These are phyloP conservation scores for Erpobdella octoculata DNA, from an alignment of 2,888 invertebrate species.

Conservation along the genomic window DNA sequence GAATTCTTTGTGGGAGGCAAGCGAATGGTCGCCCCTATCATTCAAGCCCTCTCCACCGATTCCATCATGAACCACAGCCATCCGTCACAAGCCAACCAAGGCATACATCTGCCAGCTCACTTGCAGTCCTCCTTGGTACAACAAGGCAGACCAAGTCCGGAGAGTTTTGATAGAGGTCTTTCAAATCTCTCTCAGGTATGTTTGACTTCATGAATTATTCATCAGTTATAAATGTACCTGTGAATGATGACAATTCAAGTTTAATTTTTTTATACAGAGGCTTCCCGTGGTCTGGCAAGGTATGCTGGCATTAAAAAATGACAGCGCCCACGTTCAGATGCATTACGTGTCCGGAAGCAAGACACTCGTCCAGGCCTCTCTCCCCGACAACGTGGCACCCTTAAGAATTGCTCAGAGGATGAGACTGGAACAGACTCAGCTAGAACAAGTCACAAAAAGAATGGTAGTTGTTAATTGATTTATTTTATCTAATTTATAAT, in stretches of 20 bases:
- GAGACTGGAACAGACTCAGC: conserved; percentile 87
- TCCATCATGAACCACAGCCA: conserved; percentile 28
- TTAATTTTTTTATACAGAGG: conserved; percentile 57
- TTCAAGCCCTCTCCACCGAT: conserved; percentile 22
- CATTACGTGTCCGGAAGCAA: conserved; percentile 93
- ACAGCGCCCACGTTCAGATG: conserved; percentile 95
- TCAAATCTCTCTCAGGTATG: conserved; percentile 8
- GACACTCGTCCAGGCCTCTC: conserved; percentile 74
- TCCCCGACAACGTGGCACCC: conserved; percentile 58
- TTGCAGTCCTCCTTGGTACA: background rate
- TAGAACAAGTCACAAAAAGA: conserved; percentile 58
- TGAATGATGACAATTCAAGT: too few relatives aligned
- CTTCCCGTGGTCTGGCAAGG: conserved; percentile 98
- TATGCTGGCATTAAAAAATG: conserved; percentile 84
- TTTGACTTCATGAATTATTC: background rate
- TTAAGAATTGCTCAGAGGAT: conserved; percentile 91
- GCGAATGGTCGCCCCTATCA: conserved; percentile 20
- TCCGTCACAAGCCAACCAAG: conserved; percentile 29
- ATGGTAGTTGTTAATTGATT: conserved; percentile 30
- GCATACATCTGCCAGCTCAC: conserved; percentile 24
- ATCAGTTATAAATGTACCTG: background rate
- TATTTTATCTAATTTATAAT: background rate
- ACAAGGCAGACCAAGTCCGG: background rate
- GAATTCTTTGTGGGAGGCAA: conserved; percentile 23
- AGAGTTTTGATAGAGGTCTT: conserved; percentile 3